These are phyloP conservation scores for Venustaconcha ellipsiformis DNA, from an alignment of 1,140 invertebrate genomes.

Conservation along the genomic window DNA sequence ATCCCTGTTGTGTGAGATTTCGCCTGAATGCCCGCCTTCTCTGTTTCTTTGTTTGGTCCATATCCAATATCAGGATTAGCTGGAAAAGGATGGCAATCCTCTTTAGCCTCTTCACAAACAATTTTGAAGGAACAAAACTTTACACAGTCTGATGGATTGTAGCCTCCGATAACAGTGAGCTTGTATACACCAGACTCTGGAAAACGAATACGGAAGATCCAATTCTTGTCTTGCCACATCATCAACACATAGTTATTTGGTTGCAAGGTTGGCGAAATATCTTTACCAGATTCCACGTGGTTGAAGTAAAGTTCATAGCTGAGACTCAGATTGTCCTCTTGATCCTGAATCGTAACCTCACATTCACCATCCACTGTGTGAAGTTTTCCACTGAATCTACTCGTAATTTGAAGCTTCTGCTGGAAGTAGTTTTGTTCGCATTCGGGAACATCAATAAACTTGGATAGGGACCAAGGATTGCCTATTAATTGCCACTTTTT, in stretches of 20 bases:
- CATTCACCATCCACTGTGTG: not conserved
- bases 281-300: constrained; percentile 17
- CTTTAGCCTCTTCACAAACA: constrained; percentile 5
- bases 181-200: constrained; percentile 28
- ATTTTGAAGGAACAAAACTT: constrained; percentile 22
- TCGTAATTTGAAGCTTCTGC: constrained; percentile 23
- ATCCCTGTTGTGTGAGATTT: constrained; percentile 16
- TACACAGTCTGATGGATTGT: not conserved
- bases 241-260: constrained; percentile 23
- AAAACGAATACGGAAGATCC: constrained; percentile 17
- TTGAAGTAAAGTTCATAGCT: constrained; percentile 25
- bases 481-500: constrained; percentile 51
- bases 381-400: constrained; percentile 14
- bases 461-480: constrained; percentile 35
- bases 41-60: constrained; percentile 20
- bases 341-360: not conserved
- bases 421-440: constrained; percentile 23
- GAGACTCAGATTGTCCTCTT: not conserved
- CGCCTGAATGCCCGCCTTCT: constrained; percentile 19
- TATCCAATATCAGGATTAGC: constrained; percentile 22
- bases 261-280: constrained; percentile 12
- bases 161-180: constrained; percentile 11
- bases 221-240: constrained; percentile 1
- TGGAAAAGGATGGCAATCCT: constrained; percentile 14
- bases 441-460: constrained; percentile 27